Base-by-base conservation (phyloP, 1,140 invertebrate genomes). In the Chymomyza costata region DNA sequence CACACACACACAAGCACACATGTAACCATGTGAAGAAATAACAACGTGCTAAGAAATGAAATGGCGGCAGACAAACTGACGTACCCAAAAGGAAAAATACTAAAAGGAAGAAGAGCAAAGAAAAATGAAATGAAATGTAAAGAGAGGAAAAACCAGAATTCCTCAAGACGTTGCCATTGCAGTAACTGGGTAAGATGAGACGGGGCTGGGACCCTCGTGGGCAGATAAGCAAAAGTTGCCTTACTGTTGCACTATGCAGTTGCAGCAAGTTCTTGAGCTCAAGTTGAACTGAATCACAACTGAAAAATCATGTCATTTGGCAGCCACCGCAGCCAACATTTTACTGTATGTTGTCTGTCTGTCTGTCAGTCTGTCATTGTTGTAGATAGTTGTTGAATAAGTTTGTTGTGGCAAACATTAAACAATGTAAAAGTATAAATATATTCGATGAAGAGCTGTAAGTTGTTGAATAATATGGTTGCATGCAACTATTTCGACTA, bases 171-270 rank as follows among this genome's bases (percentile, higher is more conserved):
- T 41, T 47, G 61, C 48, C 41, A n/a, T n/a, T n/a, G 44, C 21
- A 15, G 21, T 14, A 31, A 43, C 34, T 50, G 25, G 48, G 55
- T 13, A 58, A 58, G 51, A 30, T 49, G 7, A 17, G 14, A 15
- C 14, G 30, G 10, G 16, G 69, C 47, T 74, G 48, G 53, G 52
- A 58, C 51, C 5, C 10, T 28, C 5, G 25, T 28, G 5, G 25
- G 68, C 59, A 66, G 69, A 73, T 74, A 73, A 73, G 69, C 54
- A 73, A 73, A 74, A 74, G 70, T 69, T 65, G 65, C 53, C 40
- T 30, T n/a, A n/a, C n/a, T 41, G 14, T 14, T 49, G 16, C n/a
- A 49, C 30, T 59, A 39, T 38, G 44, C 32, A 55, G 47, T 39
- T 57, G 54, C 54, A 38, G 54, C 54, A 57, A 55, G 37, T 41